Evolutionary conservation across 2,113 vertebrate genomes (phyloP).

Genomic region (Charadrius vociferus): DNA sequence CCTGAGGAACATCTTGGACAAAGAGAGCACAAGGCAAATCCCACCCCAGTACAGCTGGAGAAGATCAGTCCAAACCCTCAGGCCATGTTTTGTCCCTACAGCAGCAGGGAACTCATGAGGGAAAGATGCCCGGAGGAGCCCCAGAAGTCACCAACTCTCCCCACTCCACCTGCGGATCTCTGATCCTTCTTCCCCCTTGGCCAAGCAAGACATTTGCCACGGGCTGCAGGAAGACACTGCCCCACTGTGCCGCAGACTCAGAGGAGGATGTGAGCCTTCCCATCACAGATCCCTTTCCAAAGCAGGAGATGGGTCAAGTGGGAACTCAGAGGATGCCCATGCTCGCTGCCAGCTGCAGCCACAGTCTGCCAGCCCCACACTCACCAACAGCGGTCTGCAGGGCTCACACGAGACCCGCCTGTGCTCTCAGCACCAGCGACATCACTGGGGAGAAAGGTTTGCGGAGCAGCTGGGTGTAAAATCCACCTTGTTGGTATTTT

Average conservation of each 20-base stretch:
- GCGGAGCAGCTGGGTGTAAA: background rate
- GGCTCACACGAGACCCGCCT: background rate
- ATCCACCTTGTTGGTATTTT: background rate
- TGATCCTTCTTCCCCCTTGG: background rate
- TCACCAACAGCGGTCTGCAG: background rate
- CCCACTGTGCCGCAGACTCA: background rate
- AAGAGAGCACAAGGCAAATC: background rate
- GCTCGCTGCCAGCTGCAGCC: background rate
- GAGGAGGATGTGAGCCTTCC: background rate
- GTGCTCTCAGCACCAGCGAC: too few species aligned
- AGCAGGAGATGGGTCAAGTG: background rate
- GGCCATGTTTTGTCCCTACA: background rate
- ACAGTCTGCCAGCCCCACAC: background rate
- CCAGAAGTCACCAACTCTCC: background rate
- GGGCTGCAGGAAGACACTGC: background rate
- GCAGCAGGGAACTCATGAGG: background rate
- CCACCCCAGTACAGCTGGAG: background rate
- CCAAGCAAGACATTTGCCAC: background rate
- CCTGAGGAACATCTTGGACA: background rate
- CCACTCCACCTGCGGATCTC: background rate
- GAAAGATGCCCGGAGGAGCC: background rate
- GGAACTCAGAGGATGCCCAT: accelerated
- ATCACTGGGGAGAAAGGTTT: background rate
- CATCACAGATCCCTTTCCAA: background rate
- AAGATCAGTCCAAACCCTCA: background rate